Percentiles rank a stretch among this genome's conserved stretches.
Evolutionary conservation across 2,797 vertebrate genomes (phyloP).

Genomic region (Alcedo quadribrachys): DNA sequence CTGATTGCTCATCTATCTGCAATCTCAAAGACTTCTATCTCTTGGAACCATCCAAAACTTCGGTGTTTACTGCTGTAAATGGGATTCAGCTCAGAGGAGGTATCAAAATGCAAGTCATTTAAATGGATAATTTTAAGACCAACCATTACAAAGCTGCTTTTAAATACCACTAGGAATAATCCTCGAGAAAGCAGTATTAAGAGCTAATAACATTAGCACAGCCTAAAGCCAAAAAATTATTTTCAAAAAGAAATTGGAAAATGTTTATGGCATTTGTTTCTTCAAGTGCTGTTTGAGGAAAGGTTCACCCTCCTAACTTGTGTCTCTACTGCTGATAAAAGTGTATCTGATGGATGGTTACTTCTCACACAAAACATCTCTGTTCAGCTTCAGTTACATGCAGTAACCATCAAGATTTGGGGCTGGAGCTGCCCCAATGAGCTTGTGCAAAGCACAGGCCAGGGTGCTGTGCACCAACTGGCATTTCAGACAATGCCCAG

Average conservation of each 20-base stretch:
- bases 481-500: neutral
- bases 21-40: neutral
- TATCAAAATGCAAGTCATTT: slow-evolving; percentile 27
- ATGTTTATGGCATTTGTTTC: neutral
- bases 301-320: neutral
- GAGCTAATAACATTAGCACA: slow-evolving; percentile 20
- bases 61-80: neutral
- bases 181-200: slow-evolving; percentile 33
- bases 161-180: slow-evolving; percentile 45
- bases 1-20: neutral
- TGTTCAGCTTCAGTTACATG: neutral
- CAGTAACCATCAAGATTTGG: neutral
- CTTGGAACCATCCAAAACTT: neutral
- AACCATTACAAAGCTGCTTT: slow-evolving; percentile 38
- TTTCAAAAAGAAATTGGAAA: neutral
- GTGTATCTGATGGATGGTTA: neutral
- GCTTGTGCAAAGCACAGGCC: neutral
- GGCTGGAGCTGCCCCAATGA: neutral
- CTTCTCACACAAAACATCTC: neutral
- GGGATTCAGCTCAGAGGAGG: neutral
- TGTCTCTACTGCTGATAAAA: neutral
- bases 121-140: slow-evolving; percentile 43
- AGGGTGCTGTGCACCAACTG: neutral
- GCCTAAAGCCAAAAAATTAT: slow-evolving; percentile 22
- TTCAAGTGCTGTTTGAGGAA: neutral